Evolutionary conservation across 2,113 vertebrate species (phyloP).

Genomic region (Sebastes fasciatus): DNA sequence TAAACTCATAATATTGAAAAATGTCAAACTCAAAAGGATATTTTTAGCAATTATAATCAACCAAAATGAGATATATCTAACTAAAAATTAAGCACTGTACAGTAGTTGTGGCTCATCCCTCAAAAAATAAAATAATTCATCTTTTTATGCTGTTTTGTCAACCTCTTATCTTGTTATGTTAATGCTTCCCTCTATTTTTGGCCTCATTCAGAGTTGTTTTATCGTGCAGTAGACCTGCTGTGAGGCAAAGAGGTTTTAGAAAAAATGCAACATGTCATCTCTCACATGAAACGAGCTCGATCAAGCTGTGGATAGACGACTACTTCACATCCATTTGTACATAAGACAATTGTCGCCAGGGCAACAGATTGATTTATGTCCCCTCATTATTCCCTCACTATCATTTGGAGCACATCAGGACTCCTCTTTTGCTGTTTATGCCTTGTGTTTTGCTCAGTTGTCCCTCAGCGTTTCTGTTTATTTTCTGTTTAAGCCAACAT

Average conservation of each 20-base stretch:
- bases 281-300: slow-evolving; percentile 55
- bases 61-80: neutral
- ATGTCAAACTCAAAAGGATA: neutral
- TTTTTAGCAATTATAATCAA: neutral
- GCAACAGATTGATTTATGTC: slow-evolving; percentile 81
- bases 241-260: slow-evolving; percentile 86
- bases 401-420: slow-evolving; percentile 30
- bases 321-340: slow-evolving; percentile 84
- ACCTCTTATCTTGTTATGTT: slow-evolving; percentile 2
- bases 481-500: neutral
- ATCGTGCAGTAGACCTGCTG: slow-evolving; percentile 86
- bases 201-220: slow-evolving; percentile 79
- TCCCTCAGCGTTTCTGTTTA: neutral
- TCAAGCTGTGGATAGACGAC: slow-evolving; percentile 84
- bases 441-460: slow-evolving; percentile 18
- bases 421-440: slow-evolving; percentile 10
- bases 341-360: slow-evolving; percentile 86
- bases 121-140: neutral
- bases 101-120: neutral
- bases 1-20: neutral
- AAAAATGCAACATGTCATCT: slow-evolving; percentile 90
- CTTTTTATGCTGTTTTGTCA: neutral
- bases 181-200: slow-evolving; percentile 13
- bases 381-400: slow-evolving; percentile 26
- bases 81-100: neutral